Conservation (phyloP, 2,113 vertebrate species). For the Halichoerus grypus region DNA sequence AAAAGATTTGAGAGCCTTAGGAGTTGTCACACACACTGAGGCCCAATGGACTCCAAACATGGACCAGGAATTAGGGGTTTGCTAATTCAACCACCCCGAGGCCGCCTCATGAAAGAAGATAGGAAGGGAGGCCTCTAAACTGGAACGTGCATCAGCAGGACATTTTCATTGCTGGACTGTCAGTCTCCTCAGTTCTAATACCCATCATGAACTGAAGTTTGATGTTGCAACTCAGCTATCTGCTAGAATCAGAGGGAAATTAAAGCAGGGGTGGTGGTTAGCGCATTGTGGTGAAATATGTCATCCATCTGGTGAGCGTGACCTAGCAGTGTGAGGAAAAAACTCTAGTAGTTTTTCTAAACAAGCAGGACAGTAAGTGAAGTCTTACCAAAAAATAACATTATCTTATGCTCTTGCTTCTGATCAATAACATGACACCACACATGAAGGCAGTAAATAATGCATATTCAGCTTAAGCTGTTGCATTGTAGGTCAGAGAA, state of each 20-base stretch:
- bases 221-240: neutral
- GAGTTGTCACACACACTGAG: neutral
- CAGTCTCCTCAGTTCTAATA: neutral
- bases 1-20: neutral
- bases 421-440: neutral
- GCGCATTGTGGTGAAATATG: neutral
- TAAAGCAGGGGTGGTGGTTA: neutral
- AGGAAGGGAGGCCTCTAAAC: neutral
- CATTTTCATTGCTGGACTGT: neutral
- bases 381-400: neutral
- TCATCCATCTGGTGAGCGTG: neutral
- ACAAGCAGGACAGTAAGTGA: neutral
- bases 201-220: neutral
- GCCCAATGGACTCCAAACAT: neutral
- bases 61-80: neutral
- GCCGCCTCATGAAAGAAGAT: neutral
- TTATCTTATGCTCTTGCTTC: neutral
- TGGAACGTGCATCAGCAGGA: neutral
- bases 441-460: neutral
- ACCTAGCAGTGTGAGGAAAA: neutral
- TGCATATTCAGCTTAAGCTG: neutral
- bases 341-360: neutral
- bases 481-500: conserved; percentile 33
- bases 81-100: neutral
- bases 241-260: neutral